These are phyloP conservation scores for Panzeria rudis DNA, from an alignment of 2,888 invertebrate species.

Conservation along the genomic window DNA sequence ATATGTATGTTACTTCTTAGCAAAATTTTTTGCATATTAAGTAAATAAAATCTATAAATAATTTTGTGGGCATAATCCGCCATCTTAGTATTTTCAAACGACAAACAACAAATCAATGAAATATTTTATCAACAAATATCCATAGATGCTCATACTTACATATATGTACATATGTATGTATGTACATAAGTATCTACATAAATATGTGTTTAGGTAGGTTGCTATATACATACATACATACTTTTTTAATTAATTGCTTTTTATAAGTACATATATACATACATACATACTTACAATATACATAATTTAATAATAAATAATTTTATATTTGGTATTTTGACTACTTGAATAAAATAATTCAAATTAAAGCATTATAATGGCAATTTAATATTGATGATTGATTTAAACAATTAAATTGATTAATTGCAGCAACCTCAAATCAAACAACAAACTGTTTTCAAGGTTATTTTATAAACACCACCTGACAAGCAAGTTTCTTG, in stretches of 20 bases:
- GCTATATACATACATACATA: too few species aligned
- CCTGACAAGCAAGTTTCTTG: conserved; percentile 57
- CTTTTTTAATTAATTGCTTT: conserved; percentile 17
- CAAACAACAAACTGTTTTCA: conserved; percentile 33
- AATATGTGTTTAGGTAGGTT: too few species aligned
- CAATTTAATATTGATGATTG: conserved; percentile 63
- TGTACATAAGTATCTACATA: neutral
- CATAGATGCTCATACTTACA: neutral
- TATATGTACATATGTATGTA: neutral
- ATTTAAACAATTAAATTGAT: conserved; percentile 59
- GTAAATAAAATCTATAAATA: neutral
- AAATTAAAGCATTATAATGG: conserved; percentile 42
- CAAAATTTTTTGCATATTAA: conserved; percentile 11
- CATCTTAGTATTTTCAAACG: conserved; percentile 1
- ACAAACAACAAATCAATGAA: neutral
- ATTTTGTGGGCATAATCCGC: conserved; percentile 20
- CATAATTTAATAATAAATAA: conserved; percentile 26
- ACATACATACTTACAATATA: neutral
- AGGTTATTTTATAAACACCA: conserved; percentile 54
- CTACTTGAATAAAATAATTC: conserved; percentile 51
- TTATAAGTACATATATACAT: neutral
- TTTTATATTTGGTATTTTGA: conserved; percentile 61
- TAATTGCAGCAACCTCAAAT: conserved; percentile 49
- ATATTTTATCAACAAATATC: neutral
- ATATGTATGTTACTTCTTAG: neutral